Evolutionary conservation across 2,797 vertebrate genomes (phyloP).

Genomic region (Lycodopsis pacificus): DNA sequence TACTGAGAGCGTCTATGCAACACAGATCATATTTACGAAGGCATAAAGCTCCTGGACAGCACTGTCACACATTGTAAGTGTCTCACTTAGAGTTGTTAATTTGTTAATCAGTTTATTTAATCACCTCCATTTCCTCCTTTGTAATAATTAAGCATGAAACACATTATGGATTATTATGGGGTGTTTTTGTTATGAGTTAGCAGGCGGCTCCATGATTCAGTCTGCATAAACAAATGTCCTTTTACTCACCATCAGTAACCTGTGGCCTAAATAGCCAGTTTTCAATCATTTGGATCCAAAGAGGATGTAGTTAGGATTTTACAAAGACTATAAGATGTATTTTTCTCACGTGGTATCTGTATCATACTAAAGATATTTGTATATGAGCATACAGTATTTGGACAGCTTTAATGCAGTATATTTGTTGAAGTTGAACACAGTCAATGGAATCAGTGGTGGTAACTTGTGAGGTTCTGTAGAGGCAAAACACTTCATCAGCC

Average conservation of each 20-base stretch:
- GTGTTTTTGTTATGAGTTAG: constrained; percentile 2
- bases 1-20: background rate
- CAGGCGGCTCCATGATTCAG: background rate
- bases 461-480: too few relatives aligned
- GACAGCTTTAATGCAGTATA: background rate
- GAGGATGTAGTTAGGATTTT: background rate
- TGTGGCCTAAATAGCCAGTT: background rate
- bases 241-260: background rate
- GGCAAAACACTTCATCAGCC: background rate
- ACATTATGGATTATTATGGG: constrained; percentile 22
- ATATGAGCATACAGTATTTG: background rate
- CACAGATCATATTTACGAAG: background rate
- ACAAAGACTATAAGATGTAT: background rate
- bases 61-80: background rate
- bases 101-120: constrained; percentile 16
- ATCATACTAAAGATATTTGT: background rate
- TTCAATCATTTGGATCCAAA: constrained; percentile 10
- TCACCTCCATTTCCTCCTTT: constrained; percentile 9
- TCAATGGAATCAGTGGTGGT: background rate
- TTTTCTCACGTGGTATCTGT: background rate
- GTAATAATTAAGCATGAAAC: constrained; percentile 25
- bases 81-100: constrained; percentile 7
- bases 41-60: background rate
- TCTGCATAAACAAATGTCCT: background rate
- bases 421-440: background rate